Conservation (phyloP, 2,113 vertebrate species). For the Tragelaphus scriptus region DNA sequence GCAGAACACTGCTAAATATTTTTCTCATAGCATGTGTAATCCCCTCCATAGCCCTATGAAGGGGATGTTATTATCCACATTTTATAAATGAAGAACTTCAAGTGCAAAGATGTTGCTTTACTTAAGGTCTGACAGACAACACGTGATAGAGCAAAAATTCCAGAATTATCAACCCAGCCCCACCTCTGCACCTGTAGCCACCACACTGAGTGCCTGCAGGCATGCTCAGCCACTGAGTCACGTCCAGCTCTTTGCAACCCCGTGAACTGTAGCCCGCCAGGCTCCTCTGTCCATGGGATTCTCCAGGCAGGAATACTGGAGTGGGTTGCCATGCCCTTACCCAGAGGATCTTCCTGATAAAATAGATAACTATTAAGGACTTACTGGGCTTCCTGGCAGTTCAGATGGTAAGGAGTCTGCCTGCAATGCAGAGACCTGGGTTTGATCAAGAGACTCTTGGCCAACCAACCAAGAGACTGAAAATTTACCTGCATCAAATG, state of each 20-base stretch:
- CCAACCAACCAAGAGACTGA: background rate
- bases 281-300: background rate
- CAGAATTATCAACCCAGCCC: background rate
- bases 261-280: fast-evolving
- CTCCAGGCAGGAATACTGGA: background rate
- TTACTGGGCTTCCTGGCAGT: background rate
- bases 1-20: background rate
- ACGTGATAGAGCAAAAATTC: background rate
- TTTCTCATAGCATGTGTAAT: background rate
- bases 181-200: background rate
- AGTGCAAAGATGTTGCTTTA: background rate
- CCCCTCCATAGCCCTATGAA: too few species aligned
- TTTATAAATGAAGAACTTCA: background rate
- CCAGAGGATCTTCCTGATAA: background rate
- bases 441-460: background rate
- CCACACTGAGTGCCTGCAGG: background rate
- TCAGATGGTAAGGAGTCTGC: background rate
- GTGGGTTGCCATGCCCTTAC: background rate
- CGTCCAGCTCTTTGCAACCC: background rate
- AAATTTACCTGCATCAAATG: background rate
- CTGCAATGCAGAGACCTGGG: background rate
- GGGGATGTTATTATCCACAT: background rate
- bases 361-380: background rate
- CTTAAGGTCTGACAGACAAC: background rate
- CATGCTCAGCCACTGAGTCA: fast-evolving